Evolutionary conservation across 2,113 vertebrate species (phyloP).

Genomic region (Gymnocephalus cernua): DNA sequence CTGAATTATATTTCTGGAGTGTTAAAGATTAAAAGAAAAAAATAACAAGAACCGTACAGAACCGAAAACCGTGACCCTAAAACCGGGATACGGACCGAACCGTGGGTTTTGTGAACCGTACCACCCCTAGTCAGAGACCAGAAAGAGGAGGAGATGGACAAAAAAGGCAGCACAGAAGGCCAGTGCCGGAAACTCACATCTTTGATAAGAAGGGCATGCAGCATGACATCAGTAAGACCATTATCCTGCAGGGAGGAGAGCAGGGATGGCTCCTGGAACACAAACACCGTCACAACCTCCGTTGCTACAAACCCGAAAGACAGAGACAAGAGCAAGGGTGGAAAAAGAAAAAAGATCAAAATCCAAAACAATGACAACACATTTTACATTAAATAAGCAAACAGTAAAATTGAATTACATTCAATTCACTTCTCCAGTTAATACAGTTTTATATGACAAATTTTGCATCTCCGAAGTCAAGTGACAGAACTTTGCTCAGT

Average conservation of each 20-base stretch:
- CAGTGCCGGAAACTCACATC: slow-evolving; percentile 86
- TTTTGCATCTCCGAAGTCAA: background rate
- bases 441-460: background rate
- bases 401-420: slow-evolving; percentile 9
- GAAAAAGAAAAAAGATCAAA: slow-evolving; percentile 3
- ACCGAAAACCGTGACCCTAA: too few relatives aligned
- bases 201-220: slow-evolving; percentile 96
- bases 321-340: slow-evolving; percentile 8
- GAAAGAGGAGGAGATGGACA: slow-evolving; percentile 25
- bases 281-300: slow-evolving; percentile 97
- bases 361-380: slow-evolving; percentile 2
- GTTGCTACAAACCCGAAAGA: slow-evolving; percentile 85
- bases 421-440: background rate
- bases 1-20: too few relatives aligned
- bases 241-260: slow-evolving; percentile 96
- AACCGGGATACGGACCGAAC: too few relatives aligned
- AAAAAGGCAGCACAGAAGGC: background rate
- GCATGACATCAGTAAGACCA: slow-evolving; percentile 96
- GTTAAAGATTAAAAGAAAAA: too few relatives aligned
- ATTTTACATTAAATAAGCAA: background rate
- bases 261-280: slow-evolving; percentile 97
- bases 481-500: background rate
- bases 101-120: too few relatives aligned
- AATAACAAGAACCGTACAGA: too few relatives aligned
- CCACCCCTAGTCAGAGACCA: background rate